Evolutionary conservation across 2,888 invertebrate species (phyloP).

Genomic region (Troglohyphantes excavatus): DNA sequence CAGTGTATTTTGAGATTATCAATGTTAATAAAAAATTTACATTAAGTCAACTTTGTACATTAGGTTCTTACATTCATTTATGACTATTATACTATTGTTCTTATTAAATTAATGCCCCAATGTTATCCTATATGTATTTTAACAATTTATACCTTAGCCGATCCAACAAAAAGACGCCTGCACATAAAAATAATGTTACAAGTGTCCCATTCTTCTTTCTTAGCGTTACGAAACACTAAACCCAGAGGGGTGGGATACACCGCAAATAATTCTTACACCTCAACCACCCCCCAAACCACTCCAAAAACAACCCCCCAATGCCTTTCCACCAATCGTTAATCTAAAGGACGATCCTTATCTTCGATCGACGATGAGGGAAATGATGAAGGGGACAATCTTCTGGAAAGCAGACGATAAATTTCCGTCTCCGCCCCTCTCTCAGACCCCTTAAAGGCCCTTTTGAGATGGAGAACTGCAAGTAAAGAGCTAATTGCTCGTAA

Average conservation of each 20-base stretch:
- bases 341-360: constrained; percentile 55
- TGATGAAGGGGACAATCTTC: constrained; percentile 46
- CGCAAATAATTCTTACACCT: not conserved
- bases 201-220: too few species aligned
- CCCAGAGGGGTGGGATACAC: not conserved
- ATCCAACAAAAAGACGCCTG: too few species aligned
- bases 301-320: not conserved
- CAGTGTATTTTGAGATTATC: too few species aligned
- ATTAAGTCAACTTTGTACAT: too few species aligned
- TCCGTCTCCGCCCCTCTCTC: not conserved
- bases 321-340: constrained; percentile 42
- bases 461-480: not conserved
- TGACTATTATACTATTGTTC: too few species aligned
- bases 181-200: too few species aligned
- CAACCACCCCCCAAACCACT: constrained; percentile 3
- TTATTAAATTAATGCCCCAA: too few species aligned
- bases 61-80: too few species aligned
- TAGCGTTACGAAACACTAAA: too few species aligned
- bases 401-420: constrained; percentile 53
- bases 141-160: too few species aligned
- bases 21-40: too few species aligned
- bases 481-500: constrained; percentile 64
- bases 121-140: too few species aligned
- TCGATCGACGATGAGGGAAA: constrained; percentile 28
- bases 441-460: constrained; percentile 42